These are phyloP conservation scores for Etheostoma nigrum DNA, from an alignment of 2,797 vertebrate genomes.

Conservation along the genomic window DNA sequence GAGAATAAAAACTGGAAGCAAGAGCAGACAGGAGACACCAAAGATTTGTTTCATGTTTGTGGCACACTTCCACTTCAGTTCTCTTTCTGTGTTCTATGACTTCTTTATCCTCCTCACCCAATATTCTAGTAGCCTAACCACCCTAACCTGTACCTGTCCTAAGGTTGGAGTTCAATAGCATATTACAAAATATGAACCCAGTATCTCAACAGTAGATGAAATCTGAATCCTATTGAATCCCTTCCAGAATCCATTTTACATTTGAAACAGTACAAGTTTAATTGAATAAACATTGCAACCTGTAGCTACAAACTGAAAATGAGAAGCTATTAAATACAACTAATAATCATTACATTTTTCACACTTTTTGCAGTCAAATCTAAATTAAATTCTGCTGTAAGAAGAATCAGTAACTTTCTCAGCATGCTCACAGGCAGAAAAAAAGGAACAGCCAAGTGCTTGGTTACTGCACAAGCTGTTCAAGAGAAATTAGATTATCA, in stretches of 20 bases:
- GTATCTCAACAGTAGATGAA: background rate
- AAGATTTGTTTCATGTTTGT: slow-evolving; percentile 20
- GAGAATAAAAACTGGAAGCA: slow-evolving; percentile 20
- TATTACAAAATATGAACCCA: background rate
- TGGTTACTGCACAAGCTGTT: slow-evolving; percentile 54
- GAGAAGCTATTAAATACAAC: slow-evolving; percentile 1
- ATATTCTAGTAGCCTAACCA: background rate
- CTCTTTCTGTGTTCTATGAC: background rate
- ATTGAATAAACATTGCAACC: background rate
- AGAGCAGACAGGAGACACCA: slow-evolving; percentile 27
- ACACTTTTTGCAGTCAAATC: background rate
- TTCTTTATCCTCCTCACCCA: background rate
- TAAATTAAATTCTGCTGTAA: slow-evolving; percentile 25
- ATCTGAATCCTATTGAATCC: background rate
- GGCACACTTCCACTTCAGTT: slow-evolving; percentile 18
- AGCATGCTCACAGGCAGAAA: slow-evolving; percentile 8
- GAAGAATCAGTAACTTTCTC: slow-evolving; percentile 30
- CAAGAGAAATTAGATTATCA: slow-evolving; percentile 50
- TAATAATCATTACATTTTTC: background rate
- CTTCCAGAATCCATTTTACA: background rate
- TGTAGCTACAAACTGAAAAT: slow-evolving; percentile 3
- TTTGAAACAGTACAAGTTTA: background rate
- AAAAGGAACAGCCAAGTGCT: slow-evolving; percentile 31
- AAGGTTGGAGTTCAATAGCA: background rate
- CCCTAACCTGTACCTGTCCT: background rate